Conservation (phyloP, 2,888 invertebrate species). For the Eledone cirrhosa region DNA sequence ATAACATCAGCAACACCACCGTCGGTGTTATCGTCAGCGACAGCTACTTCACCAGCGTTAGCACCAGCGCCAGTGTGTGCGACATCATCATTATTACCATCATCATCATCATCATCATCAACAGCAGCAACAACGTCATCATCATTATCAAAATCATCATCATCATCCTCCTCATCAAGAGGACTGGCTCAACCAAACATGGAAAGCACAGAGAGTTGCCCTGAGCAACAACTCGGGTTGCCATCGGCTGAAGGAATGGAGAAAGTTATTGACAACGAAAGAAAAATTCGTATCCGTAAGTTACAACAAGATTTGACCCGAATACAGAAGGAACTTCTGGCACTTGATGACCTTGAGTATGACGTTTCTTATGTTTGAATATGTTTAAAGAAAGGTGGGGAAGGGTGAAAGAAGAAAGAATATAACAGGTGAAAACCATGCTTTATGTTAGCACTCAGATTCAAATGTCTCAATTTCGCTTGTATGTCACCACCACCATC, state of each 20-base stretch:
- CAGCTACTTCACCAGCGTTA: background rate
- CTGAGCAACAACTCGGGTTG: background rate
- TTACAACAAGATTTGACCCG: conserved; percentile 45
- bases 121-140: conserved; percentile 10
- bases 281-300: conserved; percentile 44
- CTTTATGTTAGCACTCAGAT: background rate
- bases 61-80: background rate
- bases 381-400: background rate
- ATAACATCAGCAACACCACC: too few relatives aligned
- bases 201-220: background rate
- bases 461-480: background rate
- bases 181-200: background rate
- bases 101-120: conserved; percentile 11
- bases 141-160: background rate
- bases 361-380: conserved; percentile 47
- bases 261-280: conserved; percentile 42
- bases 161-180: background rate
- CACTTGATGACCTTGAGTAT: conserved; percentile 48
- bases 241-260: conserved; percentile 21
- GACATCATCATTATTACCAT: background rate
- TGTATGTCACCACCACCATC: background rate
- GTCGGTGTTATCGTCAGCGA: too few relatives aligned
- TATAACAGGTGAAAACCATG: background rate
- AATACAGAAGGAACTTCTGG: conserved; percentile 49
- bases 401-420: background rate